Base-by-base conservation (phyloP, 2,113 vertebrate species). In the Pseudopipra pipra region DNA sequence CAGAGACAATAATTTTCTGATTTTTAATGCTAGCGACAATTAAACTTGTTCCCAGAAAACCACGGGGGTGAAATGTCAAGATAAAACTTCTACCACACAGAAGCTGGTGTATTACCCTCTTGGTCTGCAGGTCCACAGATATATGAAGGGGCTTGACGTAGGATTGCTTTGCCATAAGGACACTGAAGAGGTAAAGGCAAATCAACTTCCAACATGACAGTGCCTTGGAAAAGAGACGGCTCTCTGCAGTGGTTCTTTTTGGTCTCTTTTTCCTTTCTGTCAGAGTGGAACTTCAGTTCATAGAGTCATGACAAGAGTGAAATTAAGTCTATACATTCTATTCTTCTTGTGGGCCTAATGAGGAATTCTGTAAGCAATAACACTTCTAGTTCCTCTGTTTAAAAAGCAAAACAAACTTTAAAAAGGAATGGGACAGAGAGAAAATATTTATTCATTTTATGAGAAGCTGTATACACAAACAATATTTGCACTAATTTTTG, bases 91-190 rank as follows among this genome's bases (percentile, higher is more conserved):
- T 87, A 41, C 46, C 28, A 35, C 12, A 16, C 8, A 78, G 54
- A 85, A 87, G 59, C 3, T 58, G 31, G 19, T 75, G 22, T 37
- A 47, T 83, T 78, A 43, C 56, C 41, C 49, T 87, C 41, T 75
- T 87, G 66, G 13, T 31, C 47, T 66, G 5, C 56, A n/a, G 14
- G 27, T 73, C 52, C 65, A 49, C 18, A 75, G 1, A 12, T 27
- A 23, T 0, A 0, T 47, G 51, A 74, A 63, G 14, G 24, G 16
- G 14, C 12, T 89, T 78, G 24, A 21, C 0, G 0, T 31, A 67
- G 13, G 15, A 20, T 6, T 78, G 24, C 11, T 13, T 84, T 0
- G 2, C 27, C 31, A 4, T 72, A 55, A 58, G 7, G 44, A 47
- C 24, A 21, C 3, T 16, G 24, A 81, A 68, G 17, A 78, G 8